Evolutionary conservation across 2,113 vertebrate genomes (phyloP), one percentile per base, ranked within the genome.

Genomic region (Macaca mulatta): DNA sequence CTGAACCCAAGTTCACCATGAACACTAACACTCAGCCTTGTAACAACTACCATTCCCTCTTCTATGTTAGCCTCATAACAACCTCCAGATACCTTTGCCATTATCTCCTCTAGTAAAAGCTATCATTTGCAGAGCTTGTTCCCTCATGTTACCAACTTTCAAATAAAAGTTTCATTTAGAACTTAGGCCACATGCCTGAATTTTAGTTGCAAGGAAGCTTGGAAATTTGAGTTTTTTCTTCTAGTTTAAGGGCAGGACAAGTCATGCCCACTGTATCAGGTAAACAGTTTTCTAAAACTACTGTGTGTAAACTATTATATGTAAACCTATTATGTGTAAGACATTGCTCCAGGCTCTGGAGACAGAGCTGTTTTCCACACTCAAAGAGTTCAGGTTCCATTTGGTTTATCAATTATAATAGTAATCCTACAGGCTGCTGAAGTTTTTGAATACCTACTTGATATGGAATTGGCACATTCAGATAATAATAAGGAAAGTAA

Each of bases 61-160:
- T 6, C 32, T 13, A 23, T 25, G 32, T 57, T 38, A 27, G 3
- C 5, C 4, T 61, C 0, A 2, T 35, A 27, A 38, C 43, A n/a
- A 23, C n/a, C 4, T 5, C 57, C 16, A n/a, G 10, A 0, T 0
- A 5, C 2, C 43, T 64, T 11, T 43, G 52, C 25, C 55, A 40
- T 18, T 8, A 50, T 67, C 25, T 35, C 55, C 9, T 75, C 27
- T 27, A 64, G 35, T 50, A 30, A 90, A 90, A 64, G 6, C 16
- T 83, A 18, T 16, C 35, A 40, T 35, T 75, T 75, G 6, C 27
- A 38, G 12, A 77, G 38, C 18, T 69, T 25, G 0, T 84, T 48
- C 6, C 1, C 25, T 32, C 13, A 8, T 55, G 30, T 23, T 30
- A 35, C 7, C 0, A 75, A 32, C 11, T 80, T 79, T 86, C 43